Conservation (phyloP, 2,113 vertebrate genomes). For the Cavia porcellus region DNA sequence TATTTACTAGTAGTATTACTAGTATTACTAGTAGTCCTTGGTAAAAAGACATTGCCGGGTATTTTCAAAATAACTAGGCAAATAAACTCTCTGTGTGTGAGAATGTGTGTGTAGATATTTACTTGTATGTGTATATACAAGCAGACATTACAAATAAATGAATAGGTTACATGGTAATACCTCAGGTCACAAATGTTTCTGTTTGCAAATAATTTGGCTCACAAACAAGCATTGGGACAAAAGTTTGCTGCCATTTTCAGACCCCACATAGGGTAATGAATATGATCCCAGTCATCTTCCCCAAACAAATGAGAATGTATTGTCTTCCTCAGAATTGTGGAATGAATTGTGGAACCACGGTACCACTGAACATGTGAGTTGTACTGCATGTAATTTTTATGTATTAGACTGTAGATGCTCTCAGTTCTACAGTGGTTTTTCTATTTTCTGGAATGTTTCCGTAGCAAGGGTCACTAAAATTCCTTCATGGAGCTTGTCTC, state of each 20-base stretch:
- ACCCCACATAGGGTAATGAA: background rate
- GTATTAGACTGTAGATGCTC: background rate
- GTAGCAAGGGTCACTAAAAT: background rate
- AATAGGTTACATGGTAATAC: background rate
- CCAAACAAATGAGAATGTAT: background rate
- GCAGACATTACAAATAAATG: background rate
- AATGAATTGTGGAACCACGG: background rate
- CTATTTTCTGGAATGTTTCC: background rate
- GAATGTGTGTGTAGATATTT: background rate
- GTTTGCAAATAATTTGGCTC: too few relatives aligned
- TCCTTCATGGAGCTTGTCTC: background rate
- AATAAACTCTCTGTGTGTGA: background rate
- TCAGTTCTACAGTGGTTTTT: background rate
- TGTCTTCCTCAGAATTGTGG: background rate
- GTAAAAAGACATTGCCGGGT: background rate
- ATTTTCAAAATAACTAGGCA: background rate
- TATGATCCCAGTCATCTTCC: background rate
- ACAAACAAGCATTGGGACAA: background rate
- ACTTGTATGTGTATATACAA: background rate
- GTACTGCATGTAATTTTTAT: background rate
- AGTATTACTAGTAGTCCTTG: background rate
- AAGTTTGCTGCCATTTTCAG: background rate
- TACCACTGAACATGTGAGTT: background rate
- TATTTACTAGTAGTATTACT: too few relatives aligned
- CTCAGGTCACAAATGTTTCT: background rate